These are phyloP conservation scores for Porites australiensis DNA, from an alignment of 64 coral and sea anemone genomes.

Conservation along the genomic window DNA sequence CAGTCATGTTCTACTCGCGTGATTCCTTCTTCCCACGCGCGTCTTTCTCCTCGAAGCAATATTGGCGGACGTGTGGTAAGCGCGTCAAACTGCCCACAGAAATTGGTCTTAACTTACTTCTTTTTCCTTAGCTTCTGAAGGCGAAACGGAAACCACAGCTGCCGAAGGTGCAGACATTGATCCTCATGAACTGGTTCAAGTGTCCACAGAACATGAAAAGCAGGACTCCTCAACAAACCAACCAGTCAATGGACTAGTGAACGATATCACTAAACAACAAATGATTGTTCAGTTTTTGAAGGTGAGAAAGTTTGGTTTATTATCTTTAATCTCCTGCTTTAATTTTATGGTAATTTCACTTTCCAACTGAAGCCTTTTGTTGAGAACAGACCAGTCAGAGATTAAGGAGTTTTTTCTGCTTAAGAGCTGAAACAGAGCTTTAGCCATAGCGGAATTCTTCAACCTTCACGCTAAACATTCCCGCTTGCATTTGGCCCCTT, in stretches of 20 bases:
- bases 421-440: no score
- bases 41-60: neutral
- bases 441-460: no score
- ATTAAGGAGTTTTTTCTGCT: no score
- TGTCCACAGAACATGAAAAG: conserved; percentile 39
- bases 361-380: no score
- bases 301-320: conserved; percentile 42
- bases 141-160: neutral
- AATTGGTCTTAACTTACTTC: neutral
- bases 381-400: no score
- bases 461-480: no score
- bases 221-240: neutral
- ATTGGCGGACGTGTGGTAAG: neutral
- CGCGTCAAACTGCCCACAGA: neutral
- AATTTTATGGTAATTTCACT: no score
- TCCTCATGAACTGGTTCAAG: conserved; percentile 24
- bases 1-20: no score
- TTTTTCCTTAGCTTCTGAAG: neutral
- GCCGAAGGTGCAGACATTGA: conserved; percentile 19
- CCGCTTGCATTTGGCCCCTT: no score
- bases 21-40: no score
- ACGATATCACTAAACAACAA: conserved; percentile 91
- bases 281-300: conserved; percentile 90
- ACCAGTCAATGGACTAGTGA: conserved; percentile 37
- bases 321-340: no score